These are phyloP conservation scores for Chrysomallon squamiferum DNA, from an alignment of 1,140 invertebrate species.

Conservation along the genomic window DNA sequence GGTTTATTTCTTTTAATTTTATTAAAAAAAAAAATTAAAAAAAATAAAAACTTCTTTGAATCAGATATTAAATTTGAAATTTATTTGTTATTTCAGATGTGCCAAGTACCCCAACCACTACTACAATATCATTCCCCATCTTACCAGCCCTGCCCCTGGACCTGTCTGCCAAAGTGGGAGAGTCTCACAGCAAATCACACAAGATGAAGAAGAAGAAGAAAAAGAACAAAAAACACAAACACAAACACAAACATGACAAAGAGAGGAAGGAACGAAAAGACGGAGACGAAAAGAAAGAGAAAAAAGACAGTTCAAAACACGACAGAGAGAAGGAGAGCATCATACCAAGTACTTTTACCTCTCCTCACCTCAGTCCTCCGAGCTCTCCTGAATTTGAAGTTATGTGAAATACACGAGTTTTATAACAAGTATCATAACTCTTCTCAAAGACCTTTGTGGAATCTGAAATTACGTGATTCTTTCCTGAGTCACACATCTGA, in stretches of 20 bases:
- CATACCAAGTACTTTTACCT: conserved; percentile 24
- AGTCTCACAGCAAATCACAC: conserved; percentile 7
- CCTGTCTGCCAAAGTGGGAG: conserved; percentile 1
- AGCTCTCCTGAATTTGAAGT: conserved; percentile 55
- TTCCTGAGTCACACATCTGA: too few species aligned
- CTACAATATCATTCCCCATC: conserved; percentile 9
- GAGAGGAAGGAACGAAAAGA: conserved; percentile 58
- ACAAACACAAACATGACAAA: conserved; percentile 65
- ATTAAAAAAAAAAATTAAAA: too few species aligned
- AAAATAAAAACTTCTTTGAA: too few species aligned
- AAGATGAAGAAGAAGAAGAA: conserved; percentile 62
- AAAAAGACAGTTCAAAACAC: not conserved
- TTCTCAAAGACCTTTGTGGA: too few species aligned
- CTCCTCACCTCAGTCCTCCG: conserved; percentile 29
- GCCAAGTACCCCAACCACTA: not conserved
- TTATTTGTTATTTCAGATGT: not conserved
- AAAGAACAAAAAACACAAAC: conserved; percentile 69
- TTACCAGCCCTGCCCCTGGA: not conserved
- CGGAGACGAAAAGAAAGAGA: not conserved
- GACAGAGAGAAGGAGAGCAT: conserved; percentile 19
- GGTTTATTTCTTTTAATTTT: too few species aligned
- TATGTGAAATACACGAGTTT: conserved; percentile 30
- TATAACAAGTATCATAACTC: not conserved
- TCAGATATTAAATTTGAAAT: too few species aligned
- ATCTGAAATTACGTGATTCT: too few species aligned